Conservation (phyloP, 1,140 invertebrate species). For the Steinernema khuongi region DNA sequence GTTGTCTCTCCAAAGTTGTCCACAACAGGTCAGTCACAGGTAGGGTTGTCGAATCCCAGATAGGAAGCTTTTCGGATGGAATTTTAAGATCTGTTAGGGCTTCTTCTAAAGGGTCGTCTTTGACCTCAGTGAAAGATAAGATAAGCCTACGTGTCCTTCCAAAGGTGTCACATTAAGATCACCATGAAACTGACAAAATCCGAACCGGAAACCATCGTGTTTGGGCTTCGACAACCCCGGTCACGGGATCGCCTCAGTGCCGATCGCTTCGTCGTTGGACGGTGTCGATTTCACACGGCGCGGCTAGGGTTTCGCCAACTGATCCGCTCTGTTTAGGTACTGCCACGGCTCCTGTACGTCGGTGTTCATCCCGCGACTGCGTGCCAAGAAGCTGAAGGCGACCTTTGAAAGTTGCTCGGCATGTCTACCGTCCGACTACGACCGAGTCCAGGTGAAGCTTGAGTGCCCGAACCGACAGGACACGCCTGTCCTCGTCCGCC, state of each 20-base stretch:
- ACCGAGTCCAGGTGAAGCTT: slow-evolving; percentile 37
- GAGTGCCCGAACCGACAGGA: slow-evolving; percentile 45
- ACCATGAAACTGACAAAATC: too few relatives aligned
- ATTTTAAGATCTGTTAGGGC: too few relatives aligned
- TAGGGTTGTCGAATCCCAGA: too few relatives aligned
- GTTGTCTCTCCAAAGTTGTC: slow-evolving; percentile 9
- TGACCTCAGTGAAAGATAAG: too few relatives aligned
- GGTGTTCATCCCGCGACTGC: slow-evolving; percentile 45
- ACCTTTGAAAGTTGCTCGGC: slow-evolving; percentile 47
- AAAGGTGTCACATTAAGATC: too few relatives aligned
- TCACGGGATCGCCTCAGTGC: too few relatives aligned
- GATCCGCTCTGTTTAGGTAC: slow-evolving; percentile 38
- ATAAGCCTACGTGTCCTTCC: too few relatives aligned
- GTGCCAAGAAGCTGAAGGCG: slow-evolving; percentile 47
- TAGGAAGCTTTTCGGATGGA: too few relatives aligned
- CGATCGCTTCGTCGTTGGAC: background rate
- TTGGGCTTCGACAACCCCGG: too few relatives aligned
- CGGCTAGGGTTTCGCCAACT: too few relatives aligned
- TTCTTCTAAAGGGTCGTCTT: too few relatives aligned
- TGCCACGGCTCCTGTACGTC: slow-evolving; percentile 50
- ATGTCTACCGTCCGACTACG: slow-evolving; percentile 46
- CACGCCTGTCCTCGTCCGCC: background rate
- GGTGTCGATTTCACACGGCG: background rate
- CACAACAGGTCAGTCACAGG: background rate
- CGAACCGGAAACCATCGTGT: too few relatives aligned